Base-by-base conservation (phyloP, 2,797 vertebrate species). In the Myotis findleyi region DNA sequence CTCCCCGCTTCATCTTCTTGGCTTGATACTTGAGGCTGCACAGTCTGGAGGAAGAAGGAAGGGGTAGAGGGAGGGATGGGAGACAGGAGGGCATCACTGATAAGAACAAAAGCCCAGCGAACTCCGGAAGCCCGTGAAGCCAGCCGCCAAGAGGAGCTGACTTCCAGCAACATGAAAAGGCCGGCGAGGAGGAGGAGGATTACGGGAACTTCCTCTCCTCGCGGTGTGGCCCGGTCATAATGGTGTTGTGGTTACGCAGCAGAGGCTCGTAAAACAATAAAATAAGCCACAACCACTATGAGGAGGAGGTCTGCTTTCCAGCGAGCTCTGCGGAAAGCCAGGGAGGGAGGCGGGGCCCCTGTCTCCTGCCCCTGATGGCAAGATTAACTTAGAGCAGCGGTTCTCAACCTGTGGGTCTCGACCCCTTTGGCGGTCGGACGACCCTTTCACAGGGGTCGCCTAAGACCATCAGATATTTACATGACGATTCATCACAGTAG, bases 121-220 rank as follows among this genome's bases (percentile, higher is more conserved):
- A 85, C 93, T 96, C 96, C 94, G 89, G 96, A 97, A 97, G 88
- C 64, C 80, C 72, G 0, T 11, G 73, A 38, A 72, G 21, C 69
- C 10, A 4, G 17, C 71, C 1, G 4, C 87, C 59, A n/a, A 79
- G 96, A 75, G 88, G 59, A 76, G 21, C 36, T 16, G 59, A 75
- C 95, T 97, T 96, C 95, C 96, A 95, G 94, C 95, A 93, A 96
- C 93, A 91, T 84, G 76, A 97, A 97, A 95, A 95, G 94, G 57
- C 47, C 23, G 77, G 82, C 3, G 30, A 55, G 81, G 68, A 62
- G 85, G 64, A 77, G 87, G 44, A 62, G 82, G 64, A 81, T 95
- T 96, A 82, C 59, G 10, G 96, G 95, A 97, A 97, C 88, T 97
- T 96, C 96, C 96, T 97, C 38, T 87, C 7, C 93, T 92, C 64